Evolutionary conservation across 2,888 invertebrate genomes (phyloP), one percentile per base, ranked within the genome.

Genomic region (Pandemis corylana): DNA sequence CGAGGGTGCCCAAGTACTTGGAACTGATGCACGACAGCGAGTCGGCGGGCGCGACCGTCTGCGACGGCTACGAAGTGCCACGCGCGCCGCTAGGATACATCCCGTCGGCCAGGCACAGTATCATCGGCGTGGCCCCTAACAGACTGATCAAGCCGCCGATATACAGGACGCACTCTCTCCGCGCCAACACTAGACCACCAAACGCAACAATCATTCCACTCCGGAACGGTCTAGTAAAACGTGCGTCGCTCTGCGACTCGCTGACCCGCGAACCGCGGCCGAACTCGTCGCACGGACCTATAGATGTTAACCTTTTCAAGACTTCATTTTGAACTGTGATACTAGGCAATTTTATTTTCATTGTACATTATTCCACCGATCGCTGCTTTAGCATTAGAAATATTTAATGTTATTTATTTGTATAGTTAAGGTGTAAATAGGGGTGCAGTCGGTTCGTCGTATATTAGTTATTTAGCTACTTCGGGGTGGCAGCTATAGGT

Each of bases 41-140:
- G 70, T 90, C 94, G 0, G 89, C 88, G 10, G 84, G 89, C 20
- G 87, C 90, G 20, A 90, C 89, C 2, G 74, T 84, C 4, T 89
- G 90, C 78, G 96, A 96, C 81, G 96, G 96, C 3, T 96, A 96
- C 86, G 96, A 96, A 89, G 89, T 96, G 15, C 96, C 96, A 2
- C 91, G 95, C 59, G 87, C 92, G 0, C 89, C 87, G 3, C 68
- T 86, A 49, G 77, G 83, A 4, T 86, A 87, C 82, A 79, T 84
- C 78, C 89, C 90, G 0, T 89, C 89, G 78, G 87, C 92, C 2
- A 74, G 93, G 53, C 94, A 93, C 80, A 93, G 93, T 78, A 90
- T 93, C n/a, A 89, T 91, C 5, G 92, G 93, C 63, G 91, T 91
- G 5, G 91, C 92, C 5, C 92, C 93, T 0, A 89, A 89, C 77